A percentile compares a stretch with the other conserved stretches of the same genome.
Evolutionary conservation across 2,888 invertebrate species (phyloP).

Genomic region (Formica aserva): DNA sequence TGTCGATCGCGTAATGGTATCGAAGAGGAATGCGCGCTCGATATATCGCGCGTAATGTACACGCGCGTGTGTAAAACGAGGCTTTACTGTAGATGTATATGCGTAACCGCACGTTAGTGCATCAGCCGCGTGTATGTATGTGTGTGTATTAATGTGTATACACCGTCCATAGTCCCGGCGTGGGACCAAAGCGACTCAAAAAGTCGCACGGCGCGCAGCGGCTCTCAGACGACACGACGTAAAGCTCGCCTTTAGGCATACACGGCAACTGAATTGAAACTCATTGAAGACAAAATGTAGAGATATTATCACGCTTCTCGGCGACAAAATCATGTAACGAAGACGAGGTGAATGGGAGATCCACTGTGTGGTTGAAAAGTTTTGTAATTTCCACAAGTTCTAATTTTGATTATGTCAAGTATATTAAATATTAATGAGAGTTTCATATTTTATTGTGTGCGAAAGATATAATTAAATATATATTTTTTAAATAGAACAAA

Average conservation of each 20-base stretch:
- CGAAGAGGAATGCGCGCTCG: conserved; percentile 40
- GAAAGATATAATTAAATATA: not conserved
- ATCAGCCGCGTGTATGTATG: conserved; percentile 39
- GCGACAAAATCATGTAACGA: conserved; percentile 7
- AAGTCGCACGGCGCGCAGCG: conserved; percentile 85
- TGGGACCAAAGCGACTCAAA: conserved; percentile 85
- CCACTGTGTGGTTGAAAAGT: not conserved
- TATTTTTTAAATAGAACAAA: not conserved
- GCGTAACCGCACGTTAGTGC: conserved; percentile 48
- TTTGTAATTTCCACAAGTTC: not conserved
- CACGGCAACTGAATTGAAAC: conserved; percentile 35
- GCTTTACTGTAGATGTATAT: conserved; percentile 20
- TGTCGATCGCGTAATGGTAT: conserved; percentile 32
- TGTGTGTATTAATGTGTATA: conserved; percentile 61
- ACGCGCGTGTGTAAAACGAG: conserved; percentile 39
- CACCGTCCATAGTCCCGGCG: conserved; percentile 79
- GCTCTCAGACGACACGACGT: conserved; percentile 78
- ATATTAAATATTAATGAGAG: not conserved
- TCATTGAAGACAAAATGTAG: conserved; percentile 22
- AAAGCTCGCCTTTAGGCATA: conserved; percentile 32
- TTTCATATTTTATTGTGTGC: not conserved
- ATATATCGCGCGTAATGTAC: conserved; percentile 51
- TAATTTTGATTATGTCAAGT: not conserved
- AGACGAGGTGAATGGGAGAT: not conserved
- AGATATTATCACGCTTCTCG: conserved; percentile 26